A percentile compares a stretch with the other conserved stretches of the same genome.
phyloP scores from a whole-genome alignment of 2,113 vertebrate genomes.

The Anhinga anhinga region DNA sequence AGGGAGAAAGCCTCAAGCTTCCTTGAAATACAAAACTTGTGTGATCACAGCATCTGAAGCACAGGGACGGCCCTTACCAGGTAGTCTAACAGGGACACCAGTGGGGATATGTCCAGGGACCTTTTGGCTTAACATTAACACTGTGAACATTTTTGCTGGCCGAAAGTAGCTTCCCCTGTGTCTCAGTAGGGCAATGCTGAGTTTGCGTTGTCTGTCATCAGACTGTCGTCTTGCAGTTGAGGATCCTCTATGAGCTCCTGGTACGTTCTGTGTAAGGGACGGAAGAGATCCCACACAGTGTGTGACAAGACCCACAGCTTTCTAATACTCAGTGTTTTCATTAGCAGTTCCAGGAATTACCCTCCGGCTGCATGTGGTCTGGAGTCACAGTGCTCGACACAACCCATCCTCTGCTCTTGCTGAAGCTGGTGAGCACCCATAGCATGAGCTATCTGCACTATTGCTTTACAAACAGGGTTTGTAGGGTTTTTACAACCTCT shows the following conservation, averaged over 20 bases:
- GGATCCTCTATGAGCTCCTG: background rate
- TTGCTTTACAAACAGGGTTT: background rate
- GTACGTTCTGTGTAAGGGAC: background rate
- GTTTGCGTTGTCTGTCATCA: background rate
- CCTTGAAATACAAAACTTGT: background rate
- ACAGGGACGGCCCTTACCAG: background rate
- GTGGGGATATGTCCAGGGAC: background rate
- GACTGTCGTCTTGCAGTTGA: background rate
- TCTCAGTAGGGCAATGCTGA: background rate
- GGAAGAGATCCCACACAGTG: background rate
- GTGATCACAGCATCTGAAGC: background rate
- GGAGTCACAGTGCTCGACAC: background rate
- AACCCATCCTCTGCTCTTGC: background rate
- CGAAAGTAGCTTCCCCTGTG: background rate
- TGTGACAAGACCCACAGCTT: rapidly evolving
- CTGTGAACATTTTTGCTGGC: background rate
- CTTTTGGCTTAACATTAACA: background rate
- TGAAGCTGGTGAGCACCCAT: background rate
- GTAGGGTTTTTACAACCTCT: background rate
- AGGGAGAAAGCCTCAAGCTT: too few relatives aligned
- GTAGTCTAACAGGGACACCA: background rate
- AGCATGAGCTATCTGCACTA: background rate
- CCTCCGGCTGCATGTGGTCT: background rate
- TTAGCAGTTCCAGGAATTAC: background rate
- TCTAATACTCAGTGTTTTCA: background rate